Conservation (phyloP, 1,140 invertebrate species). For the Geopemphigus sp. region DNA sequence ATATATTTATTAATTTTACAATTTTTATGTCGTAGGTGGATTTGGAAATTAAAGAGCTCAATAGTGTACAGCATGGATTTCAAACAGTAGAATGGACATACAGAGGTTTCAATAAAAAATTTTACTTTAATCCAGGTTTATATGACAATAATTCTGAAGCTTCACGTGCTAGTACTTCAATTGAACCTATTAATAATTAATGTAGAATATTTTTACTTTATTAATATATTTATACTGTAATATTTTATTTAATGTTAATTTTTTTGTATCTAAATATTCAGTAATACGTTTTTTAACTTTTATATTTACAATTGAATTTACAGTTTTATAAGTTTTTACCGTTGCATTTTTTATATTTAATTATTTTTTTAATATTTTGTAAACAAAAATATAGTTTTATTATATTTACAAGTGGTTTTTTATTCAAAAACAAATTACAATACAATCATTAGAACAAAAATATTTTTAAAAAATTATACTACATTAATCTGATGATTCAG, state of each 20-base stretch:
- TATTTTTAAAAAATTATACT: constrained; percentile 1
- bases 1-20: neutral
- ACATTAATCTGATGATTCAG: constrained; percentile 15
- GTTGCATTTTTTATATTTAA: neutral
- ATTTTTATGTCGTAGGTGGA: constrained; percentile 42
- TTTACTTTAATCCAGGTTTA: constrained; percentile 50
- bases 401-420: neutral
- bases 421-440: too few relatives aligned
- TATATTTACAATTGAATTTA: neutral
- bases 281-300: neutral
- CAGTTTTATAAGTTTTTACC: neutral
- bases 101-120: constrained; percentile 39
- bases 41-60: neutral
- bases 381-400: neutral
- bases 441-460: neutral
- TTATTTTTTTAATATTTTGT: neutral
- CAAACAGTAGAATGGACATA: constrained; percentile 36
- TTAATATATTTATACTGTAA: neutral
- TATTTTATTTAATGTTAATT: neutral
- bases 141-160: constrained; percentile 13
- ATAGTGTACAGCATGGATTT: neutral
- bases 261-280: neutral
- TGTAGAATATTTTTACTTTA: neutral
- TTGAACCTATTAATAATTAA: neutral
- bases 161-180: neutral